phyloP scores from a whole-genome alignment of 2,797 vertebrate genomes.

The Arctocebus calabarensis region DNA sequence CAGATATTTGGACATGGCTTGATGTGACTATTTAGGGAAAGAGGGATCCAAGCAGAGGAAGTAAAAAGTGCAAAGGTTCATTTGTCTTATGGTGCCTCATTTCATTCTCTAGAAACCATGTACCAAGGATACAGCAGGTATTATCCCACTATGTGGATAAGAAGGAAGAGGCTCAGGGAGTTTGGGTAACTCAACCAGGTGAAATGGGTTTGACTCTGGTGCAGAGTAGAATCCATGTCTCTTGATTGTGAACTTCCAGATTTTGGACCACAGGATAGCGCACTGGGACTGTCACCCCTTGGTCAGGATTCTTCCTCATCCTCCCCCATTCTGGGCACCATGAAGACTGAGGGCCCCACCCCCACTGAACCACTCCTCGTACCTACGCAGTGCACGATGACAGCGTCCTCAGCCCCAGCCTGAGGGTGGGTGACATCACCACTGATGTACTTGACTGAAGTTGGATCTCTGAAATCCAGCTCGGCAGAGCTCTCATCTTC shows the following conservation, averaged over 20 bases:
- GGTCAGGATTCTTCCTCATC: background rate
- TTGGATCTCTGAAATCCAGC: slow-evolving; percentile 86
- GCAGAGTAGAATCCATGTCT: background rate
- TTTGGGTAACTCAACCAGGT: background rate
- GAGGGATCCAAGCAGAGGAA: background rate
- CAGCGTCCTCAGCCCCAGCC: slow-evolving; percentile 89
- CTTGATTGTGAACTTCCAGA: background rate
- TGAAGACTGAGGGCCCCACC: background rate
- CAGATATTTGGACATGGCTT: background rate
- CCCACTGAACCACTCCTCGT: slow-evolving; percentile 49
- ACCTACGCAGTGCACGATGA: slow-evolving; percentile 96
- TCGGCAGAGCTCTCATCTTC: slow-evolving; percentile 70
- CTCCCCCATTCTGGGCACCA: background rate
- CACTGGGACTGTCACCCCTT: background rate
- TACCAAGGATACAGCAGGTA: background rate
- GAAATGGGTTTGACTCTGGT: background rate
- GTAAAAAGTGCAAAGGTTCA: background rate
- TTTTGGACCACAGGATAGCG: background rate
- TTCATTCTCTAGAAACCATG: background rate
- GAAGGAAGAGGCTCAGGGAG: background rate
- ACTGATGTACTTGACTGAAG: slow-evolving; percentile 91
- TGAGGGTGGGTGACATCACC: slow-evolving; percentile 96
- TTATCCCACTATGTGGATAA: background rate
- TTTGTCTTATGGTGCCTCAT: background rate
- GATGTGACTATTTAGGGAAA: background rate